phyloP scores from a whole-genome alignment of 2,797 vertebrate genomes.

The Nyctibius grandis region DNA sequence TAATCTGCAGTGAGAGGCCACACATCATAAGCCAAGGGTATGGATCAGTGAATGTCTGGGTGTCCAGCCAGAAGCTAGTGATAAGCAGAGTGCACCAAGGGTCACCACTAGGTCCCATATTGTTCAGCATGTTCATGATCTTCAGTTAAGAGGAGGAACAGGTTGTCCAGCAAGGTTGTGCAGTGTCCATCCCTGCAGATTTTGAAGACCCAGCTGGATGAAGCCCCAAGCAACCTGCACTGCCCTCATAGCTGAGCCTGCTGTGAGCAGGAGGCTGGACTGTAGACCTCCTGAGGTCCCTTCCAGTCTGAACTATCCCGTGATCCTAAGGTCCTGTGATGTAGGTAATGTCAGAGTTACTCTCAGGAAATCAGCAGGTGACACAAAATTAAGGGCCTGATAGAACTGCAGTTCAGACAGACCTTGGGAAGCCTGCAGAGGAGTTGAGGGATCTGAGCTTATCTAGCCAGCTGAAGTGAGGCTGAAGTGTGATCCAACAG shows the following conservation, averaged over 20 bases:
- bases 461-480: background rate
- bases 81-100: background rate
- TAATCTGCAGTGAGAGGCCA: background rate
- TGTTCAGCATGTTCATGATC: background rate
- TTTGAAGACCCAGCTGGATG: background rate
- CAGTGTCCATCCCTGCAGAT: background rate
- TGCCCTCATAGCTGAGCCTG: background rate
- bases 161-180: background rate
- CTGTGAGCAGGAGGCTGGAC: background rate
- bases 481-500: background rate
- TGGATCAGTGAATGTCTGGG: background rate
- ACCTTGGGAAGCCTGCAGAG: background rate
- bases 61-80: background rate
- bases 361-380: background rate
- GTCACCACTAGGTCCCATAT: too few relatives aligned
- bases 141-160: background rate
- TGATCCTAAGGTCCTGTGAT: background rate
- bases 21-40: background rate
- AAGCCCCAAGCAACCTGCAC: background rate
- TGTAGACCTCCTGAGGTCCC: background rate
- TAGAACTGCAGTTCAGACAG: background rate
- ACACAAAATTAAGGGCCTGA: background rate
- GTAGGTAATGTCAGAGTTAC: background rate
- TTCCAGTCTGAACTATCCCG: background rate
- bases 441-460: background rate